Conservation (phyloP, 2,888 invertebrate species). For the Limnephilus lunatus region DNA sequence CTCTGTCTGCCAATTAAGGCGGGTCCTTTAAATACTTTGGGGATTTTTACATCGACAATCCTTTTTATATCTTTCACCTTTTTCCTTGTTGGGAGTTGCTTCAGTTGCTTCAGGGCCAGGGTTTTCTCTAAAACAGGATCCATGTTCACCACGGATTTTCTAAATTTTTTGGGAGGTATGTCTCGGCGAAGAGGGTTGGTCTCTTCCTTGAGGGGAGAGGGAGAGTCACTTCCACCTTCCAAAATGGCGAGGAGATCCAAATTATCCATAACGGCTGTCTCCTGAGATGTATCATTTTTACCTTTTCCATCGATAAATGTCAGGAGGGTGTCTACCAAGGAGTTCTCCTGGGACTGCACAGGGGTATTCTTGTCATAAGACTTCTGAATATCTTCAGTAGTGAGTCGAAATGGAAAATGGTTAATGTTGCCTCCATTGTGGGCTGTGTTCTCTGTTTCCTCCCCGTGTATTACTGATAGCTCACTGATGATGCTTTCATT, state of each 20-base stretch:
- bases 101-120: constrained; percentile 62
- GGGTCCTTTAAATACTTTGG: constrained; percentile 46
- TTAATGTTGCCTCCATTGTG: constrained; percentile 17
- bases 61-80: constrained; percentile 3
- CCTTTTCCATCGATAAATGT: background rate
- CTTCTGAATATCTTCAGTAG: constrained; percentile 52
- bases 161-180: background rate
- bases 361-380: constrained; percentile 41
- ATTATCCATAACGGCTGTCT: constrained; percentile 55
- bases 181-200: constrained; percentile 8
- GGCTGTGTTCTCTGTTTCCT: background rate
- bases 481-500: constrained; percentile 42
- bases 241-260: constrained; percentile 61
- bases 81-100: constrained; percentile 53
- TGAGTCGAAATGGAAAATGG: background rate
- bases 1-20: background rate
- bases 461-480: constrained; percentile 51
- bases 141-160: background rate
- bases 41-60: constrained; percentile 61
- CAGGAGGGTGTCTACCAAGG: background rate
- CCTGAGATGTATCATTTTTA: background rate
- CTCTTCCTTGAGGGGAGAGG: background rate
- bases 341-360: background rate
- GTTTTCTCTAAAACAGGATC: constrained; percentile 52
- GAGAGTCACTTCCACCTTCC: constrained; percentile 55